Base-by-base conservation (phyloP, 1,140 invertebrate species). In the Nylanderia fulva region DNA sequence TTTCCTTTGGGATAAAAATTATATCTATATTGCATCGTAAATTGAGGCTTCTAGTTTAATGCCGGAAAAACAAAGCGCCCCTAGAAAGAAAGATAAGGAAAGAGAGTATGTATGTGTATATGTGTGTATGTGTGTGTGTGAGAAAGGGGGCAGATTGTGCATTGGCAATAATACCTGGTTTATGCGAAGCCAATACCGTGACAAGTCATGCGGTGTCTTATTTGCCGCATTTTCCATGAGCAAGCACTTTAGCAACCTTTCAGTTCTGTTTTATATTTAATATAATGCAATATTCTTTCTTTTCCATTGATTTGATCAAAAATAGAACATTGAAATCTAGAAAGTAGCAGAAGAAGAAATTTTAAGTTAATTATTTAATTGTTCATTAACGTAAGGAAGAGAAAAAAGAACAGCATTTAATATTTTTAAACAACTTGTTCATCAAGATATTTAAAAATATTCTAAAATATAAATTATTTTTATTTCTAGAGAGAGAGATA, bases 1-100 rank as follows among this genome's bases (percentile, higher is more conserved):
- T 89, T 80, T 86, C 63, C 36, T 48, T 48, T n/a, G 29, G 24
- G 27, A 74, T 79, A 88, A 88, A 88, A 89, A 84, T 89, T 86
- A 86, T 84, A 75, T 88, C 61, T 29, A 42, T 72, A 68, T 84
- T 9, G 27, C 21, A 69, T 80, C 36, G 24, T 80, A 42, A 80
- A 42, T 69, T 4, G 48, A 29, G 66, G 21, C 18, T n/a, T 27
- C 18, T 15, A 27, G 4, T 80, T 80, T 69, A n/a, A 42, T 71
- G 11, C 11, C 24, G 18, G 0, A 71, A 45, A 80, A 80, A 69
- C 66, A 42, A 80, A 36, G 52, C 2, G 4, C 18, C 36, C 18
- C 36, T 69, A 27, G 21, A 2, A 11, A 66, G 56, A 42, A 3
- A 68, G 52, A 29, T 5, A 61, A 15, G 13, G 2, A 13, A 15